Evolutionary conservation across 2,888 invertebrate species (phyloP).

Genomic region (Steinernema hermaphroditum): DNA sequence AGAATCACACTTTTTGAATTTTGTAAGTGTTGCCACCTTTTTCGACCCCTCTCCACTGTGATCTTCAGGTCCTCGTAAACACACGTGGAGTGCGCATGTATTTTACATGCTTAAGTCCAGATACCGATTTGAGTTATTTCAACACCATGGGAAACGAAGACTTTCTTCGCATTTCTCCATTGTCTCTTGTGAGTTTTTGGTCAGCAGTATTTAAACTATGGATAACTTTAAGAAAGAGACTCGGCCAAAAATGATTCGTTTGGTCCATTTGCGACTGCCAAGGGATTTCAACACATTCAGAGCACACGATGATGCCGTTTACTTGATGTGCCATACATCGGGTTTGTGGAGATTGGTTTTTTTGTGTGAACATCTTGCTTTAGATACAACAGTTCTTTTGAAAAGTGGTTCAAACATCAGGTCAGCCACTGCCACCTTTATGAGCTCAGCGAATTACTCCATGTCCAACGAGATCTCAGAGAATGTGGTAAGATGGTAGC

Average conservation of each 20-base stretch:
- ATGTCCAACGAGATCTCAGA: background rate
- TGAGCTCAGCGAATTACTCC: constrained; percentile 1
- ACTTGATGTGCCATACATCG: constrained; percentile 25
- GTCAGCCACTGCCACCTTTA: background rate
- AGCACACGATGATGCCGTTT: background rate
- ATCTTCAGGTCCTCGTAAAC: constrained; percentile 79
- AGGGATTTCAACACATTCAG: background rate
- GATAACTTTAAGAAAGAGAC: background rate
- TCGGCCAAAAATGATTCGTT: background rate
- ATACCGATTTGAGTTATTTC: constrained; percentile 6
- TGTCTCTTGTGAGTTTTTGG: background rate
- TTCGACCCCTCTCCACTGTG: no score
- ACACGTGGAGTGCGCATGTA: constrained; percentile 76
- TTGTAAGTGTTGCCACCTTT: constrained; percentile 48
- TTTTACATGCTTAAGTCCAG: constrained; percentile 72
- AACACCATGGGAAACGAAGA: constrained; percentile 11
- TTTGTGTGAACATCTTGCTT: no score
- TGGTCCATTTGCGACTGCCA: constrained; percentile 4
- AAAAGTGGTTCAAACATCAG: background rate
- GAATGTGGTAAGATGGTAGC: constrained; percentile 9
- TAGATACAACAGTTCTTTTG: constrained; percentile 9
- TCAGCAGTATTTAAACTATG: no score
- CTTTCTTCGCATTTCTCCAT: background rate
- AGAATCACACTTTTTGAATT: constrained; percentile 75
- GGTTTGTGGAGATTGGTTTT: no score